Conservation (phyloP, 2,797 vertebrate species). For the Leptoclinus maculatus region DNA sequence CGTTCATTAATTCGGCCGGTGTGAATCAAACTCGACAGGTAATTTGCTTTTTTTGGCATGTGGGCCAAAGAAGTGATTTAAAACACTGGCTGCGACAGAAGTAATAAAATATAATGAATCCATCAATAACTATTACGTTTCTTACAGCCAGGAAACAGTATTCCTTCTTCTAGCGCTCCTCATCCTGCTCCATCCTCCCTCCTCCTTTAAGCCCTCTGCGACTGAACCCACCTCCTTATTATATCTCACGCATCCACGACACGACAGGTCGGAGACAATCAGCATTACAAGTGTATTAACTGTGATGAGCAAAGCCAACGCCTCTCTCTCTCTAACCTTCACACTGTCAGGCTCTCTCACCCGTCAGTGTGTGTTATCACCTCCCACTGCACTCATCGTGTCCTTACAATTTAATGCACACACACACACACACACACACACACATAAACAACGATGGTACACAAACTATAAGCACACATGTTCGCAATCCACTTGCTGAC, state of each 20-base stretch:
- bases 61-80: slow-evolving; percentile 4
- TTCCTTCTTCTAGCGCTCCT: neutral
- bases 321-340: slow-evolving; percentile 9
- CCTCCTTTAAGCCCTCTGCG: slow-evolving; percentile 32
- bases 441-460: neutral
- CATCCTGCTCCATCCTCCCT: slow-evolving; percentile 7
- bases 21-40: slow-evolving; percentile 23
- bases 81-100: neutral
- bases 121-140: neutral
- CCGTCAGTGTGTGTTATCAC: slow-evolving; percentile 11
- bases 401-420: neutral
- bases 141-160: too few species aligned
- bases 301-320: slow-evolving; percentile 39
- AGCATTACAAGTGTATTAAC: slow-evolving; percentile 61
- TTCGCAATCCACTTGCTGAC: neutral
- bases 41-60: slow-evolving; percentile 20
- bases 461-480: slow-evolving; percentile 9
- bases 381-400: slow-evolving; percentile 1
- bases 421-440: neutral
- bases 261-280: slow-evolving; percentile 56
- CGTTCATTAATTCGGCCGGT: neutral
- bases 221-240: slow-evolving; percentile 26
- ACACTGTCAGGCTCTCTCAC: neutral
- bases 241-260: slow-evolving; percentile 54
- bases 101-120: slow-evolving; percentile 6